Evolutionary conservation across 2,113 vertebrate species (phyloP).

Genomic region (Nansenia antarctica): DNA sequence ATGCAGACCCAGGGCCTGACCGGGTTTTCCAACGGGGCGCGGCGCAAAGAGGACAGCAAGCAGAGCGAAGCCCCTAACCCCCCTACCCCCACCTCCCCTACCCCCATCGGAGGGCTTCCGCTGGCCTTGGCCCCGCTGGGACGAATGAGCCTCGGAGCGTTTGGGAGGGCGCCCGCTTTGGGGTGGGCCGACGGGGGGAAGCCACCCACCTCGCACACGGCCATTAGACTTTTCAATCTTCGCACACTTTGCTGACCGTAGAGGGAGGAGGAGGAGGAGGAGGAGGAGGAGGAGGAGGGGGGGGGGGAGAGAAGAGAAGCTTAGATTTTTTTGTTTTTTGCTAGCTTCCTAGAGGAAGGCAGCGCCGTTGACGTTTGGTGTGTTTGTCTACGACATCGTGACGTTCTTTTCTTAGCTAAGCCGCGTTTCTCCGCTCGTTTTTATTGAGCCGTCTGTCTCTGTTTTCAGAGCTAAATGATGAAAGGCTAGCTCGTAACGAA

Average conservation of each 20-base stretch:
- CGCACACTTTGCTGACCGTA: slow-evolving; percentile 33
- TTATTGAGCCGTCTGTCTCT: slow-evolving; percentile 29
- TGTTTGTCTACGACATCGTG: slow-evolving; percentile 37
- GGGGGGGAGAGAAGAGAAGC: not conserved
- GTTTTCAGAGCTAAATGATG: slow-evolving; percentile 41
- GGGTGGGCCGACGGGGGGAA: slow-evolving; percentile 59
- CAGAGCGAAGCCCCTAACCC: slow-evolving; percentile 66
- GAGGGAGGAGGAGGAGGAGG: slow-evolving; percentile 1
- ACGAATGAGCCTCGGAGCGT: slow-evolving; percentile 65
- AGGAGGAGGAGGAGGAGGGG: not conserved
- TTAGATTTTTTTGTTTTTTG: slow-evolving; percentile 30
- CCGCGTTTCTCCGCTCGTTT: slow-evolving; percentile 29
- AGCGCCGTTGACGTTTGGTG: slow-evolving; percentile 24
- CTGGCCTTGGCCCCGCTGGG: slow-evolving; percentile 58
- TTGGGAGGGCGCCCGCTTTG: slow-evolving; percentile 71
- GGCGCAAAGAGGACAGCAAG: slow-evolving; percentile 55
- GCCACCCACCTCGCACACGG: slow-evolving; percentile 77
- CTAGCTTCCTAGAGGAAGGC: slow-evolving; percentile 38
- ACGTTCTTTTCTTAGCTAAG: slow-evolving; percentile 43
- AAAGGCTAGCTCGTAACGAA: slow-evolving; percentile 8
- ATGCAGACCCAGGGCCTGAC: slow-evolving; percentile 44
- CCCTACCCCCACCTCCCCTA: no score
- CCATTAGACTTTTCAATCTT: slow-evolving; percentile 55
- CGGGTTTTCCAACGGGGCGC: slow-evolving; percentile 45
- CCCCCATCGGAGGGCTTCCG: slow-evolving; percentile 43